Evolutionary conservation across 1,140 invertebrate genomes (phyloP).

Genomic region (Plectrocnemia conspersa): DNA sequence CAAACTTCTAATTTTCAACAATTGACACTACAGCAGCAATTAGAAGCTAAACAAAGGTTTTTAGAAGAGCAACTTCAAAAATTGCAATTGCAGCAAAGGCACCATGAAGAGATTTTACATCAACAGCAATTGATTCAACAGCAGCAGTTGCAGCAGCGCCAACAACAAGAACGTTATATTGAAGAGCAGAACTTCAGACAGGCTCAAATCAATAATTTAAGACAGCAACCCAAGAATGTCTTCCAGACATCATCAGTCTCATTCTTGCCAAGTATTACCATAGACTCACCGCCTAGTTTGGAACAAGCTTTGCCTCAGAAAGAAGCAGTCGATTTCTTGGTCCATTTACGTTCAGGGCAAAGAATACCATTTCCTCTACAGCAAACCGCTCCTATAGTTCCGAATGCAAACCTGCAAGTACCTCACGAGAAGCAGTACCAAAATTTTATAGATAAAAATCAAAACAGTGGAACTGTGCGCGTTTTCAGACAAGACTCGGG

Average conservation of each 20-base stretch:
- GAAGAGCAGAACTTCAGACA: constrained; percentile 36
- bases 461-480: constrained; percentile 42
- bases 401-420: constrained; percentile 40
- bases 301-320: constrained; percentile 45
- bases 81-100: constrained; percentile 59
- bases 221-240: constrained; percentile 31
- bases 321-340: constrained; percentile 49
- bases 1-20: constrained; percentile 61
- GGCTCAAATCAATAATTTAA: constrained; percentile 35
- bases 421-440: constrained; percentile 32
- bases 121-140: constrained; percentile 27
- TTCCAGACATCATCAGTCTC: constrained; percentile 37
- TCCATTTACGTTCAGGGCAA: constrained; percentile 44
- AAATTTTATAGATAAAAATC: constrained; percentile 15
- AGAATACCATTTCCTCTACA: constrained; percentile 40
- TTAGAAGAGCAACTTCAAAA: constrained; percentile 50
- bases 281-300: constrained; percentile 39
- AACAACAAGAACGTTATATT: constrained; percentile 43
- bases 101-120: constrained; percentile 59
- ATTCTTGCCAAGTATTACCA: constrained; percentile 50
- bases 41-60: constrained; percentile 60
- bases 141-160: constrained; percentile 31
- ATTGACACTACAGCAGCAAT: constrained; percentile 51
- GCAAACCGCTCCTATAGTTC: constrained; percentile 50
- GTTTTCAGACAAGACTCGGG: constrained; percentile 48